Conservation (phyloP, 2,113 vertebrate genomes). For the Corythoichthys haematopterus region DNA sequence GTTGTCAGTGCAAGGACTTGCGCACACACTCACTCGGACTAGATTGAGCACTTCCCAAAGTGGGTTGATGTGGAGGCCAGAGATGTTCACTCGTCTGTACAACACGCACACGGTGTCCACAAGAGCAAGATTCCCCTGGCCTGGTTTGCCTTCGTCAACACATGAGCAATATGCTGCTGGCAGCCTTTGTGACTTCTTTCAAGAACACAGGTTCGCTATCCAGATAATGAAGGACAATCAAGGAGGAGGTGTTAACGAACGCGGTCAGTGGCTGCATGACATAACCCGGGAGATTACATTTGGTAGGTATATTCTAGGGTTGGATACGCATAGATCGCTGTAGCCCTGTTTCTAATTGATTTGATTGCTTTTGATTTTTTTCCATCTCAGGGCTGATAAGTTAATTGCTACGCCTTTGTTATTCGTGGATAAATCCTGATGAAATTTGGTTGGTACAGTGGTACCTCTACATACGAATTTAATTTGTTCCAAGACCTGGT, state of each 20-base stretch:
- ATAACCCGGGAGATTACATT: neutral
- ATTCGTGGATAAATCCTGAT: too few relatives aligned
- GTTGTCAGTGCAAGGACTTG: constrained; percentile 29
- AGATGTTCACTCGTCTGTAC: constrained; percentile 61
- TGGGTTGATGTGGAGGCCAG: constrained; percentile 66
- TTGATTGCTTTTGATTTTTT: neutral
- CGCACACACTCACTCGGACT: constrained; percentile 43
- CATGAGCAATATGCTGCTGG: constrained; percentile 64
- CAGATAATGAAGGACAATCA: constrained; percentile 30
- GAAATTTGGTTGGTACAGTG: too few relatives aligned
- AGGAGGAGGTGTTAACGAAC: constrained; percentile 42
- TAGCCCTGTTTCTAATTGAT: too few relatives aligned
- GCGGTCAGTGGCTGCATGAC: constrained; percentile 13
- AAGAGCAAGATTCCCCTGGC: constrained; percentile 52
- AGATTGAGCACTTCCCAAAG: constrained; percentile 61
- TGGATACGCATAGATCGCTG: too few relatives aligned
- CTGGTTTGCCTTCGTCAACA: constrained; percentile 61
- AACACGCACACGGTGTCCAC: constrained; percentile 60
- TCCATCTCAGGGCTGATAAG: neutral
- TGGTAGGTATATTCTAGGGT: too few relatives aligned
- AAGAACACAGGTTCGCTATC: constrained; percentile 32
- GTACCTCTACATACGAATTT: too few relatives aligned
- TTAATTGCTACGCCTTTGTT: too few relatives aligned
- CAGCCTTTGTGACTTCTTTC: constrained; percentile 47
- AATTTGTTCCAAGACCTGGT: too few relatives aligned